A percentile compares a stretch with the other conserved stretches of the same genome.
These are phyloP conservation scores for Lepidocolaptes lacrymiger DNA, from an alignment of 2,797 vertebrate genomes.

Conservation along the genomic window DNA sequence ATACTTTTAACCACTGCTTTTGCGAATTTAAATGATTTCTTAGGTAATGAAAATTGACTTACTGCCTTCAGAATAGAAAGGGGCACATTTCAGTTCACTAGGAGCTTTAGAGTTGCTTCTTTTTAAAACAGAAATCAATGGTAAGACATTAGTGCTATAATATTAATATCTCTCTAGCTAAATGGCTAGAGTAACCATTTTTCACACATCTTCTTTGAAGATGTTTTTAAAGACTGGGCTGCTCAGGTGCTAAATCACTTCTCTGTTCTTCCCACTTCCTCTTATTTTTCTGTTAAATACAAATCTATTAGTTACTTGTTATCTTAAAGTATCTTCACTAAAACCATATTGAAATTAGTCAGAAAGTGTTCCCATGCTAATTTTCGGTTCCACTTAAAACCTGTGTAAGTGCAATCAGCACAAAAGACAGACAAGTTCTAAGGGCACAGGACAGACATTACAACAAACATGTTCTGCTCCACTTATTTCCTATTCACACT, in stretches of 20 bases:
- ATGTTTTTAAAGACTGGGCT: not conserved
- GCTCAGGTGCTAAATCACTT: not conserved
- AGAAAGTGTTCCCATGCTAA: not conserved
- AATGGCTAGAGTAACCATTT: not conserved
- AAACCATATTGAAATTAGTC: not conserved
- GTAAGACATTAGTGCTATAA: not conserved
- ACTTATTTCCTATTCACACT: not conserved
- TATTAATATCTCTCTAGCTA: not conserved
- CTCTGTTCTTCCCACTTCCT: not conserved
- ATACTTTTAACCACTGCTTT: not conserved
- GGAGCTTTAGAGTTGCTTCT: not conserved
- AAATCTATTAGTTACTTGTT: not conserved
- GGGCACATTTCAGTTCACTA: not conserved
- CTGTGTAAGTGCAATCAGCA: accelerated
- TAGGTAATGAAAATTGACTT: constrained; percentile 10
- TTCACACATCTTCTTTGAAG: not conserved
- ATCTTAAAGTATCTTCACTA: not conserved
- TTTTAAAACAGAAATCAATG: not conserved
- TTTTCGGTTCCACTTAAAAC: not conserved
- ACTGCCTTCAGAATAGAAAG: not conserved
- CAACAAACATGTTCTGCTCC: not conserved
- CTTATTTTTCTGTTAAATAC: not conserved
- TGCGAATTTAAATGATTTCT: not conserved
- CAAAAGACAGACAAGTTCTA: not conserved
- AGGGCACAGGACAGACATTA: not conserved